phyloP scores from a whole-genome alignment of 2,113 vertebrate genomes.

The Pongo pygmaeus region DNA sequence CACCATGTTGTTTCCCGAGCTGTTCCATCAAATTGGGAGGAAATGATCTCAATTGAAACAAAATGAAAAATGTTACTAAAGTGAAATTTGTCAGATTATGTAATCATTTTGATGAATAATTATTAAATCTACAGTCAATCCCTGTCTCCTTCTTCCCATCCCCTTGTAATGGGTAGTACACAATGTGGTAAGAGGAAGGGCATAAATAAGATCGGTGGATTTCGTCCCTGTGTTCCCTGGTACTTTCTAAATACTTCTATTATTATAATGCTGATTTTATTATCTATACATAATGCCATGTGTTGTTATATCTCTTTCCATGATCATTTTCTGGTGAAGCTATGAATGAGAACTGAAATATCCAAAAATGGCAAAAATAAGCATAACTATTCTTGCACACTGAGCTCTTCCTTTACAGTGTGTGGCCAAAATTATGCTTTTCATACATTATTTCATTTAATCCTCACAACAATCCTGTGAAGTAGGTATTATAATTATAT shows the following conservation, averaged over 20 bases:
- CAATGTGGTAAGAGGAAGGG: background rate
- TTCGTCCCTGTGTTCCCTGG: background rate
- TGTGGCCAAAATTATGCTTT: background rate
- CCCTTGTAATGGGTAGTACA: background rate
- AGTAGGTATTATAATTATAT: background rate
- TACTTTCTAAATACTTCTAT: background rate
- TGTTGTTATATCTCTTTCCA: background rate
- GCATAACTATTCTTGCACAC: background rate
- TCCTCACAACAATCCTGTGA: background rate
- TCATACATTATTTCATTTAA: background rate
- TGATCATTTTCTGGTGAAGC: background rate
- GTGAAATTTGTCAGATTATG: background rate
- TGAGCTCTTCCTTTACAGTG: background rate
- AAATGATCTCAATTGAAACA: constrained; percentile 25
- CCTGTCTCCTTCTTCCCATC: background rate
- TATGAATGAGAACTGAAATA: background rate
- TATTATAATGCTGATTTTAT: background rate
- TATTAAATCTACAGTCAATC: background rate
- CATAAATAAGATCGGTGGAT: background rate
- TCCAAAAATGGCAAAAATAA: background rate
- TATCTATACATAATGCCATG: background rate
- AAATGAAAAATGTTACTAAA: background rate
- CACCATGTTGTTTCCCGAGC: background rate
- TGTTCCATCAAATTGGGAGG: constrained; percentile 4
- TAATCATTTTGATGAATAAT: constrained; percentile 10